Base-by-base conservation (phyloP, 2,888 invertebrate species). In the Ommatoiulus sabulosus region DNA sequence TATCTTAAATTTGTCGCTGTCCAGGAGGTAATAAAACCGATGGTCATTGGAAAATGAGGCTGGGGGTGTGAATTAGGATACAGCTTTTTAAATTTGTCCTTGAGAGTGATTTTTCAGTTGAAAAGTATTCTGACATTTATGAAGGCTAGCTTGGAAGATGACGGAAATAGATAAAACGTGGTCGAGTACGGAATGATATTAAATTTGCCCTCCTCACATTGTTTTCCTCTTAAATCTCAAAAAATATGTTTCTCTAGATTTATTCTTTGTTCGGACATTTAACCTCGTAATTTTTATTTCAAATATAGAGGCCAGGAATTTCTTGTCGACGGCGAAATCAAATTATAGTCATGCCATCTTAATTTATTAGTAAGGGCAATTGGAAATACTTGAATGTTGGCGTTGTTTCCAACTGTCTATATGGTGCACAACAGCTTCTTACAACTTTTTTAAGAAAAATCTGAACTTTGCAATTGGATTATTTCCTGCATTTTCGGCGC, bases 211-310 rank as follows among this genome's bases (percentile, higher is more conserved):
- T 72, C 72, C 3, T 24, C 72, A 72, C 72, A 72, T 24, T 20
- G 72, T 72, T 20, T 10, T 72, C 72, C 24, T 8, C 72, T 72
- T 72, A 72, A 72, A 24, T 72, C 72, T 72, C 72, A 72, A 72
- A 72, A 52, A 72, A 24, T 72, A 72, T 72, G 72, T 72, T 72
- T 24, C 8, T 72, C 24, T 72, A 24, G 72, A 72, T 72, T 72
- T 20, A 72, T 20, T 72, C 6, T 72, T 72, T 24, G 24, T 24
- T 72, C 24, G 7, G 72, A 72, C 72, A 24, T 72, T 72, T 20
- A 24, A 72, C 72, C 72, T 72, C 72, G 72, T 72, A 72, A 24
- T 10, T 72, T 72, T 72, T 72, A 72, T 20, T 72, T 72, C 72
- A 8, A 24, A 72, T 72, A 72, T n/a, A 63, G 63, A 63, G 20